Base-by-base conservation (phyloP, 2,113 vertebrate genomes). In the Platysternon megacephalum region DNA sequence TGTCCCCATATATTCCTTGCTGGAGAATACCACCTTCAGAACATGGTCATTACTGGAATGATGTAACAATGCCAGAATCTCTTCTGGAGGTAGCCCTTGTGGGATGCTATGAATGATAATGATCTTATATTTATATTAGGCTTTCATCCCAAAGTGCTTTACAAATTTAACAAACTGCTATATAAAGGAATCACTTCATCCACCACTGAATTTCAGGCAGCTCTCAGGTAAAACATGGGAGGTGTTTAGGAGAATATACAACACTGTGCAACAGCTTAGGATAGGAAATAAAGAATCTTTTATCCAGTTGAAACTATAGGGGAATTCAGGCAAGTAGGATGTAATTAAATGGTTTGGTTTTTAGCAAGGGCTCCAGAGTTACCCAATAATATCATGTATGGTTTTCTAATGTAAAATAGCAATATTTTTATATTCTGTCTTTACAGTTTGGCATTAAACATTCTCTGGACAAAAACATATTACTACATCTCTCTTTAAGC, bases 101-200 rank as follows among this genome's bases (percentile, higher is more conserved):
- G 26, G 7, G 52, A 28, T 39, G 4, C n/a, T 48, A 49, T 8
- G 61, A 79, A 58, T n/a, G 49, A 82, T 39, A 49, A 90, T 52
- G 72, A 76, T 26, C 39, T 76, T 76, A 76, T 44, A 74, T 42
- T 42, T 74, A n/a, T 74, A 14, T 26, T 72, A 46, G 58, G 35
- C 32, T 46, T 95, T 87, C 44, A 42, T 81, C 58, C 28, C 35
- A 39, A 13, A 68, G 22, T n/a, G 84, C 10, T 8, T 74, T 65
- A 22, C 35, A 2, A 9, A 32, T 42, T 0, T 0, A 84, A 4
- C 26, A 81, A 79, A n/a, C 14, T 51, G 6, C 19, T 4, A 1
- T 22, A 24, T 72, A 65, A 52, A 52, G 35, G 49, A 91, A n/a
- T 44, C 32, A 52, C 10, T 68, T 83, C 28, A 16, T 44, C 5